Base-by-base conservation (phyloP, 2,888 invertebrate genomes). In the Priapulus caudatus region DNA sequence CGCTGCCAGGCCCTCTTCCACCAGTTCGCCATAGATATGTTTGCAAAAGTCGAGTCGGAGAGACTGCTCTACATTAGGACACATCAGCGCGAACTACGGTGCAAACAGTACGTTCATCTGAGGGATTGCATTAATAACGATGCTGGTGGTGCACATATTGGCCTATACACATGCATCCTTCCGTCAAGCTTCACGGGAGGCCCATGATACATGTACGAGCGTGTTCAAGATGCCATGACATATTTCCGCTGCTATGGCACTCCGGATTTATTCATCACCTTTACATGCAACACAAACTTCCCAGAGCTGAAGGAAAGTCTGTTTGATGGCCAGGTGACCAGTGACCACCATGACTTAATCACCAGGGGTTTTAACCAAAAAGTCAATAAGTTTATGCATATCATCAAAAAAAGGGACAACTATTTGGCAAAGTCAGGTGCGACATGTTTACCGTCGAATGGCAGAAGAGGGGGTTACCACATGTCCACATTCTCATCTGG, bases 11-110 rank as follows among this genome's bases (percentile, higher is more conserved):
- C 58, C 47, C 56, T 69, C 2, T 65, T 63, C 45, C 63, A 65
- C 46, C 68, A 70, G 54, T 70, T 56, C 49, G 48, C 61, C 20
- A 67, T 70, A 18, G 68, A 71, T 54, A 61, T 63, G 62, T 70
- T 65, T 59, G 66, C 58, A 0, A 68, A 67, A 58, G 62, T 68
- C 22, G 68, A 71, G 57, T 61, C 59, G n/a, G 65, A 68, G 50
- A 55, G 66, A 5, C 55, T 70, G 21, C 45, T 57, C 2, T 70
- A 52, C 52, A 59, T 65, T 15, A 51, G 64, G 3, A 54, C 57
- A 15, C 65, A 71, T 52, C 67, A 71, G 49, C 61, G n/a, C n/a
- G n/a, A n/a, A n/a, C n/a, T n/a, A n/a, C n/a, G n/a, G n/a, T n/a
- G n/a, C n/a, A n/a, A n/a, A n/a, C n/a, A n/a, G n/a, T n/a, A n/a